Evolutionary conservation across 2,113 vertebrate genomes (phyloP).

Genomic region (Edolisoma coerulescens): DNA sequence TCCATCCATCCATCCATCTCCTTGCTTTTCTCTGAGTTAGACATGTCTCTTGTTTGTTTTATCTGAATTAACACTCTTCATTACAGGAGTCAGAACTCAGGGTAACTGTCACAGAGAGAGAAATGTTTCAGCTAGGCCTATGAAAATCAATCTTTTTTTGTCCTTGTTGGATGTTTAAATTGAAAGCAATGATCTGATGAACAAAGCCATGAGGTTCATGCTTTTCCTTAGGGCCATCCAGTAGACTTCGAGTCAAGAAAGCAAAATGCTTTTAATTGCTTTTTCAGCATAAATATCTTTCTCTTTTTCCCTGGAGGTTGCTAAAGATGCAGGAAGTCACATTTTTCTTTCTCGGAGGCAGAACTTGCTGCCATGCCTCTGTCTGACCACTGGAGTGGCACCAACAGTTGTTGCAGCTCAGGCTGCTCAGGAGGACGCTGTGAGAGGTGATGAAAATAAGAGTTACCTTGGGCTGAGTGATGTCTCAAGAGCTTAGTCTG

Average conservation of each 20-base stretch:
- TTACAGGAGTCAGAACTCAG: not conserved
- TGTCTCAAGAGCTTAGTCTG: not conserved
- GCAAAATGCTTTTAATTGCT: not conserved
- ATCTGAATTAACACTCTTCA: not conserved
- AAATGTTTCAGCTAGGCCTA: not conserved
- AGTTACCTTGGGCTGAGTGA: not conserved
- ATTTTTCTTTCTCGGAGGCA: not conserved
- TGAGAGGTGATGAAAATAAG: not conserved
- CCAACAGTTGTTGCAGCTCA: not conserved
- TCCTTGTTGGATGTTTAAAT: not conserved
- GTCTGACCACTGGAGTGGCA: not conserved
- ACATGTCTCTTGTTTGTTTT: not conserved
- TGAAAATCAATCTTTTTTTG: not conserved
- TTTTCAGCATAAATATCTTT: not conserved
- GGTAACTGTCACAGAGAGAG: not conserved
- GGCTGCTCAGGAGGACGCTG: not conserved
- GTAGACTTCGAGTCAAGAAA: not conserved
- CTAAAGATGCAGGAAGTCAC: not conserved
- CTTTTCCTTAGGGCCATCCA: not conserved
- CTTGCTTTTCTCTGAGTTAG: not conserved
- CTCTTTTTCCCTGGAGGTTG: not conserved
- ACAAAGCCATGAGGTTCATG: not conserved
- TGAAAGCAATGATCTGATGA: not conserved
- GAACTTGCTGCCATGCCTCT: not conserved
- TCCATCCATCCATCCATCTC: fast-evolving